Conservation (phyloP, 2,888 invertebrate genomes). For the Terebella lapidaria region DNA sequence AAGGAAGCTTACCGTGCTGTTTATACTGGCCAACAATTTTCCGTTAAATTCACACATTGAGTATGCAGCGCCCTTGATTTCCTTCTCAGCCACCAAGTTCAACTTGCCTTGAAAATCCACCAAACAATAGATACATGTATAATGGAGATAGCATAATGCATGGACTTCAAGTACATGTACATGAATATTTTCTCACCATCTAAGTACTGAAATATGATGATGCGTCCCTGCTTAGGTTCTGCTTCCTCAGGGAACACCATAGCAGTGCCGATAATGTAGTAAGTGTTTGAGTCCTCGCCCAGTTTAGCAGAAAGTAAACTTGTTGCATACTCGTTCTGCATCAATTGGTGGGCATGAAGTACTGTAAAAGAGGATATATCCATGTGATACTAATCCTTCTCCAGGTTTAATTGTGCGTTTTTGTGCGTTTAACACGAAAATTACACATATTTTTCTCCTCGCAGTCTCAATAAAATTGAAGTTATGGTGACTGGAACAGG, state of each 20-base stretch:
- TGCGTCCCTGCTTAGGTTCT: slow-evolving; percentile 87
- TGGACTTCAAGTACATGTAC: not conserved
- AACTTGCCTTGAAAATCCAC: slow-evolving; percentile 46
- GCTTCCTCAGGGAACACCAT: slow-evolving; percentile 91
- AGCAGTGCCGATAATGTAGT: slow-evolving; percentile 87
- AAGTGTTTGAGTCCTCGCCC: slow-evolving; percentile 84
- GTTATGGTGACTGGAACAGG: too few species aligned
- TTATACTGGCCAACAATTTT: slow-evolving; percentile 90
- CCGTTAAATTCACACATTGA: slow-evolving; percentile 90
- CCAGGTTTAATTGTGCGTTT: too few species aligned
- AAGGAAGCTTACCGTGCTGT: slow-evolving; percentile 87
- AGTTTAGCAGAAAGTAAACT: slow-evolving; percentile 84
- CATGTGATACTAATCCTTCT: too few species aligned
- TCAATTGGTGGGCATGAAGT: slow-evolving; percentile 87
- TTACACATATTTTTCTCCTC: too few species aligned
- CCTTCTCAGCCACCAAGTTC: slow-evolving; percentile 83
- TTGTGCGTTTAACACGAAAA: too few species aligned
- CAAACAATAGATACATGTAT: too few species aligned
- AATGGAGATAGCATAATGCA: too few species aligned
- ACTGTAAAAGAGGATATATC: slow-evolving; percentile 62
- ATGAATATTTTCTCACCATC: slow-evolving; percentile 61
- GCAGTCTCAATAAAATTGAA: too few species aligned
- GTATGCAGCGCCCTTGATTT: slow-evolving; percentile 93
- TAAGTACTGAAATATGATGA: slow-evolving; percentile 77
- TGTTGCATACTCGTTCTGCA: slow-evolving; percentile 83